These are phyloP conservation scores for Eptesicus fuscus DNA, from an alignment of 2,113 vertebrate species.

Conservation along the genomic window DNA sequence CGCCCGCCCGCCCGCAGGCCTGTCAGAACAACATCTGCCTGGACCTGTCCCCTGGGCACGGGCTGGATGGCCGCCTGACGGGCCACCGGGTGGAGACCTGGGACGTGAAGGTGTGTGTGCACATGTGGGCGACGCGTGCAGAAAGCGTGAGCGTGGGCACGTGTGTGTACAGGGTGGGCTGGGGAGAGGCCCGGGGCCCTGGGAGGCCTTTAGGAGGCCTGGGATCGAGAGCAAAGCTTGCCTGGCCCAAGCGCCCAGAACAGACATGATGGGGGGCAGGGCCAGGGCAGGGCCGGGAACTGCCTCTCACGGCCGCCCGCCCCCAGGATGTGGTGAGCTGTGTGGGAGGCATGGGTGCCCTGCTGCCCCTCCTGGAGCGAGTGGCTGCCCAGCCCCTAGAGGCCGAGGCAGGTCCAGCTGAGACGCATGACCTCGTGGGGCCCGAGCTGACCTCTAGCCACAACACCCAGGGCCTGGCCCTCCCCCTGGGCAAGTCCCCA, in stretches of 20 bases:
- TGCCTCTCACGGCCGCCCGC: background rate
- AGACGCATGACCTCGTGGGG: slow-evolving; percentile 91
- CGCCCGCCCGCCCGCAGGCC: slow-evolving; percentile 81
- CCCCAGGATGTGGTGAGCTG: slow-evolving; percentile 93
- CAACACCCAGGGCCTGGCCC: slow-evolving; percentile 87
- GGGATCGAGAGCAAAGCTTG: background rate
- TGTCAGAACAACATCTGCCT: slow-evolving; percentile 96
- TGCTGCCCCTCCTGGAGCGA: slow-evolving; percentile 93
- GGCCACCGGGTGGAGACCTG: slow-evolving; percentile 95
- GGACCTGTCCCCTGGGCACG: slow-evolving; percentile 92
- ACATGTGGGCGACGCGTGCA: accelerated
- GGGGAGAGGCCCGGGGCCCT: background rate
- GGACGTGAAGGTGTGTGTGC: slow-evolving; percentile 90
- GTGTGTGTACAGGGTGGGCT: accelerated
- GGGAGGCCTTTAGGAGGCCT: background rate
- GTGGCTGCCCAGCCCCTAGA: slow-evolving; percentile 86
- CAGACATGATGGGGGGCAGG: too few species aligned
- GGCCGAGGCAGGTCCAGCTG: slow-evolving; percentile 78
- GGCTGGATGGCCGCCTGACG: slow-evolving; percentile 93
- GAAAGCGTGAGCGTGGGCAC: accelerated
- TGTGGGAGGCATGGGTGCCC: slow-evolving; percentile 90
- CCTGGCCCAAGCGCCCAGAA: background rate
- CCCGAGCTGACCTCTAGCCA: slow-evolving; percentile 91
- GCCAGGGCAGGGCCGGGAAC: background rate
- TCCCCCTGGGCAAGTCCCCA: slow-evolving; percentile 90